These are phyloP conservation scores for Subanguina moxae DNA, from an alignment of 1,140 invertebrate genomes.

Conservation along the genomic window DNA sequence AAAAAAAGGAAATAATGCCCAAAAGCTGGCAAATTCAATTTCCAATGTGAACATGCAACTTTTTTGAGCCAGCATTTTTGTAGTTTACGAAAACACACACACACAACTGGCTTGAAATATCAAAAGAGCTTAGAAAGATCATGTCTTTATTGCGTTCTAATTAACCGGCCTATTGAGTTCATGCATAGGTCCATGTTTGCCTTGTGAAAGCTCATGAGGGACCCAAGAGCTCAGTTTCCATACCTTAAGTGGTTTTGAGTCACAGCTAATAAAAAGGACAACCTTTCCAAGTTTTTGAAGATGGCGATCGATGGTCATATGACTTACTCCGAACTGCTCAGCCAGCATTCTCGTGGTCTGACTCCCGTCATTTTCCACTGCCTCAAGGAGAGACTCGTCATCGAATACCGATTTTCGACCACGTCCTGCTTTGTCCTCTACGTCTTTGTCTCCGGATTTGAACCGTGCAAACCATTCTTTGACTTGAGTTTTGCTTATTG, in stretches of 20 bases:
- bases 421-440: neutral
- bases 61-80: no score
- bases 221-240: neutral
- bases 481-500: neutral
- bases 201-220: neutral
- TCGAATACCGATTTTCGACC: neutral
- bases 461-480: neutral
- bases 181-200: neutral
- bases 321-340: neutral
- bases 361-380: neutral
- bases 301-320: neutral
- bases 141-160: no score
- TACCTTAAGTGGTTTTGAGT: no score
- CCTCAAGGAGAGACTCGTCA: neutral
- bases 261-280: no score
- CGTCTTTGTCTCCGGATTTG: neutral
- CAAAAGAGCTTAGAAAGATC: no score
- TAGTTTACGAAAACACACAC: no score
- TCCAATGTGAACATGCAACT: no score
- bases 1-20: no score
- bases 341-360: neutral
- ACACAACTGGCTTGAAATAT: no score
- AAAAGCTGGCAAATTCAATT: no score
- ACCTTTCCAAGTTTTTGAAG: slow-evolving; percentile 1
- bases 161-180: no score